These are phyloP conservation scores for Gonatopus flavifemur DNA, from an alignment of 1,140 invertebrate species.

Conservation along the genomic window DNA sequence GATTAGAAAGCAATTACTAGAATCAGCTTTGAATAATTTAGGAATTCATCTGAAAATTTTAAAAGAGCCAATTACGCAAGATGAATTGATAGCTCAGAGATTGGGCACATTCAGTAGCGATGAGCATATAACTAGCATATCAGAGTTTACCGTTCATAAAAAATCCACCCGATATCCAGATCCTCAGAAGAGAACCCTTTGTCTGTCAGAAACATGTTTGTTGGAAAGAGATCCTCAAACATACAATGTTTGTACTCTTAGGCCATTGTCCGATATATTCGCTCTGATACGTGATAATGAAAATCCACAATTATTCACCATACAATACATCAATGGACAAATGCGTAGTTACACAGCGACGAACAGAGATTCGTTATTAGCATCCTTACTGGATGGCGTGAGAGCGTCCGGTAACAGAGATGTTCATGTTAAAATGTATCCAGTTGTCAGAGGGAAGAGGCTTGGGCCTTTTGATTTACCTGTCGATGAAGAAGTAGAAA, in stretches of 20 bases:
- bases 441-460: constrained; percentile 80
- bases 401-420: constrained; percentile 95
- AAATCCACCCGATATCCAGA: constrained; percentile 75
- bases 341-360: constrained; percentile 84
- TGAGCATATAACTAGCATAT: constrained; percentile 86
- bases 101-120: constrained; percentile 87
- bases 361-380: constrained; percentile 90
- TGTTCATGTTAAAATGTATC: constrained; percentile 91
- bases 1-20: constrained; percentile 82
- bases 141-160: constrained; percentile 92
- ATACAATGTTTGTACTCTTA: constrained; percentile 87
- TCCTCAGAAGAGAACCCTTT: constrained; percentile 83
- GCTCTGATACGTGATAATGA: constrained; percentile 85
- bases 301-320: constrained; percentile 91
- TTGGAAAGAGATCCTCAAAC: constrained; percentile 95
- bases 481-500: constrained; percentile 96
- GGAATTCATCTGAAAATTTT: constrained; percentile 82
- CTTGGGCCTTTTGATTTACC: constrained; percentile 84
- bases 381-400: constrained; percentile 93
- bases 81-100: constrained; percentile 82
- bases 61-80: constrained; percentile 78
- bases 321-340: constrained; percentile 94
- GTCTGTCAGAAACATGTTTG: constrained; percentile 92
- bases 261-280: constrained; percentile 88
- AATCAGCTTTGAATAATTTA: constrained; percentile 76